A percentile compares a stretch with the other conserved stretches of the same genome.
These are phyloP conservation scores for Accipiter virgatus DNA, from an alignment of 2,113 vertebrate genomes.

Conservation along the genomic window DNA sequence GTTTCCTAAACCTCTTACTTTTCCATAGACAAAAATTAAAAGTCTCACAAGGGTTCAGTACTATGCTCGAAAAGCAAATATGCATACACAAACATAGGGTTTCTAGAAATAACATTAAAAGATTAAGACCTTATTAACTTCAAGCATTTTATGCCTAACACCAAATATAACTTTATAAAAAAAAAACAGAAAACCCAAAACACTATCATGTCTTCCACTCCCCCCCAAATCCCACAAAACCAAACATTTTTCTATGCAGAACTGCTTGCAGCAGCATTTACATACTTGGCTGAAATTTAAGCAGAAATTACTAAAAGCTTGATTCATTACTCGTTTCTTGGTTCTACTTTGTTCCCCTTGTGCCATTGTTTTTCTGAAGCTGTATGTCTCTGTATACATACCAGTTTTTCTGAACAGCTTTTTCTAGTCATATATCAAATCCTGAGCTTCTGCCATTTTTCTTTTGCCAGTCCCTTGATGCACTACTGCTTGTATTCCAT, in stretches of 20 bases:
- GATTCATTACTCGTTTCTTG: not conserved
- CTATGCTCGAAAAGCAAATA: fast-evolving
- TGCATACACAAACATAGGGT: not conserved
- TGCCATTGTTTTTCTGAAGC: not conserved
- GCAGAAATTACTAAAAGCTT: not conserved
- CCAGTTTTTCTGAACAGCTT: not conserved
- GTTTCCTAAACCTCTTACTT: not conserved
- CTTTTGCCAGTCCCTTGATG: not conserved
- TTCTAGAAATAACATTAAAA: not conserved
- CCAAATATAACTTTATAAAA: not conserved
- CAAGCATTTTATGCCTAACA: not conserved
- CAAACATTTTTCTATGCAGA: not conserved
- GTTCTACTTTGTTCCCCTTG: not conserved
- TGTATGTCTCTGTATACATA: fast-evolving
- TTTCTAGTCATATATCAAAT: not conserved
- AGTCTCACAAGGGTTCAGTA: not conserved
- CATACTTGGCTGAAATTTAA: not conserved
- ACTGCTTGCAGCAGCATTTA: not conserved
- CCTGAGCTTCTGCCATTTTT: not conserved
- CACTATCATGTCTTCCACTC: too few species aligned
- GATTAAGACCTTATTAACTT: not conserved
- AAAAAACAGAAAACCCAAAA: not conserved
- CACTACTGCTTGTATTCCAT: not conserved
- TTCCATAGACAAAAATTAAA: not conserved
- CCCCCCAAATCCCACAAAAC: not conserved